Percentiles rank a stretch among this genome's conserved stretches.
Conservation (phyloP, 2,113 vertebrate species). For the Castor canadensis region DNA sequence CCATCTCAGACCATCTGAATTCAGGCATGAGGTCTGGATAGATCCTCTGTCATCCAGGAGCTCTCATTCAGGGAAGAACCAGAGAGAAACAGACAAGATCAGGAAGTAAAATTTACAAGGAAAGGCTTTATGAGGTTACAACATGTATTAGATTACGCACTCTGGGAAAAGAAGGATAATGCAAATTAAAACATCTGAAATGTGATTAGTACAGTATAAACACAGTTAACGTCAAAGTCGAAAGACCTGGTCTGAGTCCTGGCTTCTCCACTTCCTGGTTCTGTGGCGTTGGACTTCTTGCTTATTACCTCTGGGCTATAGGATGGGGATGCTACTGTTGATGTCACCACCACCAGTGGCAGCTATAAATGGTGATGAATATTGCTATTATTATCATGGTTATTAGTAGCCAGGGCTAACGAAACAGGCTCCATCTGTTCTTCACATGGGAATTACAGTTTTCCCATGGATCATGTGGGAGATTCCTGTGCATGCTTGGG, state of each 20-base stretch:
- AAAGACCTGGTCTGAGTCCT: neutral
- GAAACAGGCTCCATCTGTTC: neutral
- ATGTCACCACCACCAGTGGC: neutral
- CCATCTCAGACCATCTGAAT: neutral
- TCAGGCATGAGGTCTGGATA: neutral
- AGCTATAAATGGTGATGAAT: neutral
- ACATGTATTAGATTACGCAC: neutral
- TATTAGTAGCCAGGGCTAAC: neutral
- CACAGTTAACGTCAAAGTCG: neutral
- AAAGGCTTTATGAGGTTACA: neutral
- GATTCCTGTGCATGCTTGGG: neutral
- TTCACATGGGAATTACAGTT: neutral
- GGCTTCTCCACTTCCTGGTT: neutral
- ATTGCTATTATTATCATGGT: neutral
- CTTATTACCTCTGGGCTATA: neutral
- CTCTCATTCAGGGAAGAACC: neutral
- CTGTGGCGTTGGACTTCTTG: neutral
- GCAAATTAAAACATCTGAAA: neutral
- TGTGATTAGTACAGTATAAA: neutral
- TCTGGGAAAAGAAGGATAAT: neutral
- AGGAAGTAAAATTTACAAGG: neutral
- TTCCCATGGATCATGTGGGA: neutral
- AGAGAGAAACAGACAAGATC: neutral
- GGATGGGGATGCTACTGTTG: neutral
- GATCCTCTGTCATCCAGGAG: neutral